phyloP scores from a whole-genome alignment of 2,888 invertebrate species.

The Plagodis pulveraria region DNA sequence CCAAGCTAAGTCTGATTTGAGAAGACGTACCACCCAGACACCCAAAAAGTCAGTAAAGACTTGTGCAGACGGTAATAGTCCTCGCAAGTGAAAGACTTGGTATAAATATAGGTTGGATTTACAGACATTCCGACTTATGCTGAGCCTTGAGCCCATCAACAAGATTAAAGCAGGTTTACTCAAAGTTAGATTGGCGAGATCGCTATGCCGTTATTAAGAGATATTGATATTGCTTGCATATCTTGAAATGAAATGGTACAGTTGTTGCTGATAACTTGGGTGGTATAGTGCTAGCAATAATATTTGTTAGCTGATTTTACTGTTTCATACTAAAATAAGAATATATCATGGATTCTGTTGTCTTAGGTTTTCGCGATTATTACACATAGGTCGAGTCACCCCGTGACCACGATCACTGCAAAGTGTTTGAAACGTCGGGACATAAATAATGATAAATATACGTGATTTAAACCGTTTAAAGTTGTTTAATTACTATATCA shows the following conservation, averaged over 20 bases:
- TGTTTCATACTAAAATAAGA: too few relatives aligned
- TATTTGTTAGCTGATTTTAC: too few relatives aligned
- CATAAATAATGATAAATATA: too few relatives aligned
- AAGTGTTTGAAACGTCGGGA: too few relatives aligned
- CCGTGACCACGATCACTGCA: too few relatives aligned
- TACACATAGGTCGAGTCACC: too few relatives aligned
- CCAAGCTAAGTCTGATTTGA: constrained; percentile 40
- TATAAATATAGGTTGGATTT: constrained; percentile 25
- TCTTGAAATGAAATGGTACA: constrained; percentile 8
- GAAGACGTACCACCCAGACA: constrained; percentile 69
- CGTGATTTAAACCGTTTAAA: too few relatives aligned
- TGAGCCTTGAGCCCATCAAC: constrained; percentile 4
- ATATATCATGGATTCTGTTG: too few relatives aligned
- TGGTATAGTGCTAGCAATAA: background rate
- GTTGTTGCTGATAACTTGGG: constrained; percentile 7
- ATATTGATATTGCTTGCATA: constrained; percentile 11
- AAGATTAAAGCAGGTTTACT: constrained; percentile 6
- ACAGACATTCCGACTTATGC: constrained; percentile 19
- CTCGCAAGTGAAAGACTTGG: constrained; percentile 9
- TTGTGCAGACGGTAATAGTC: constrained; percentile 19
- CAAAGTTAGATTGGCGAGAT: constrained; percentile 9
- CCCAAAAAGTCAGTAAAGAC: constrained; percentile 61
- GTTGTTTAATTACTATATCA: too few relatives aligned
- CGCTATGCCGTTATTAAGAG: constrained; percentile 10
- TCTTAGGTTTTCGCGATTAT: too few relatives aligned